phyloP scores from a whole-genome alignment of 2,888 invertebrate species.

The Campoplex capitator region DNA sequence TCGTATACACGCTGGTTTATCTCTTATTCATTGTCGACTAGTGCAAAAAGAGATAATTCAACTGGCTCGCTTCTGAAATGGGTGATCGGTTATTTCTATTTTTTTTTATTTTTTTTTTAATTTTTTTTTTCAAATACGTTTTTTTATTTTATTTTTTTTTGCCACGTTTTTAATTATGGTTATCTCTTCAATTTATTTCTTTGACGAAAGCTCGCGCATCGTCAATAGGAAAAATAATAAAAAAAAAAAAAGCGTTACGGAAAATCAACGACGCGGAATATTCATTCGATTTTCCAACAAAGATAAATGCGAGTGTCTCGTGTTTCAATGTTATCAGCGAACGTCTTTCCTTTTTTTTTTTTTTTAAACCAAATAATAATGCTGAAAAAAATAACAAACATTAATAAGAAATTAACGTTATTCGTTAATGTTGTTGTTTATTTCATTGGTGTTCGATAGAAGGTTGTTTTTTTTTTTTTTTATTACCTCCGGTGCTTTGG shows the following conservation, averaged over 20 bases:
- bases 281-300: slow-evolving; percentile 15
- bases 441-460: neutral
- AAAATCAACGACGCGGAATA: neutral
- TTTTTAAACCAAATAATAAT: slow-evolving; percentile 48
- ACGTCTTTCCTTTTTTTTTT: neutral
- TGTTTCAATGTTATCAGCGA: neutral
- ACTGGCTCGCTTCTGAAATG: slow-evolving; percentile 11
- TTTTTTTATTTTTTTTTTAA: neutral
- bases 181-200: neutral
- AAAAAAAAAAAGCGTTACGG: neutral
- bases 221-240: neutral
- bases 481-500: slow-evolving; percentile 72
- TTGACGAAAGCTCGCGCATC: neutral
- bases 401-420: neutral
- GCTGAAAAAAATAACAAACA: slow-evolving; percentile 22
- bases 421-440: neutral
- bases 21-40: slow-evolving; percentile 62
- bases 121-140: neutral
- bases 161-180: too few relatives aligned
- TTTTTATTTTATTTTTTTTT: neutral
- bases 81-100: neutral
- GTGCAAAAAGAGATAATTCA: slow-evolving; percentile 67
- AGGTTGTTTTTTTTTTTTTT: neutral
- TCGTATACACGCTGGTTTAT: slow-evolving; percentile 60
- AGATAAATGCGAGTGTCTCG: neutral